phyloP scores from a whole-genome alignment of 2,888 invertebrate species.

The Xylota segnis region DNA sequence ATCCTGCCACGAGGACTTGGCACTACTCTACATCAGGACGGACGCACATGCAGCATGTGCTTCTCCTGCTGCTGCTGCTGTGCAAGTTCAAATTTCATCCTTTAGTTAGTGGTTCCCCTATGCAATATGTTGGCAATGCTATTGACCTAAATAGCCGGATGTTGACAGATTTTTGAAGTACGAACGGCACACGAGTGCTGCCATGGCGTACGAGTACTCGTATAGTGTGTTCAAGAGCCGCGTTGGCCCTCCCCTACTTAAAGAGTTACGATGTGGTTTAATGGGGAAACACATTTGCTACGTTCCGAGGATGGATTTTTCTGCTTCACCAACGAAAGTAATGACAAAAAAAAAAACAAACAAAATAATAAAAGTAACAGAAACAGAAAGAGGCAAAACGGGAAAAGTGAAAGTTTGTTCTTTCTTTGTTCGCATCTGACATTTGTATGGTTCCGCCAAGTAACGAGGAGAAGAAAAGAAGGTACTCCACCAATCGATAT shows the following conservation, averaged over 20 bases:
- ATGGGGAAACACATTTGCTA: constrained; percentile 35
- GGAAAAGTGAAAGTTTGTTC: constrained; percentile 60
- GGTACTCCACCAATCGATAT: constrained; percentile 25
- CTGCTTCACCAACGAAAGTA: constrained; percentile 27
- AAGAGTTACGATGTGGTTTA: constrained; percentile 15
- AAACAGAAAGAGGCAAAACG: constrained; percentile 27
- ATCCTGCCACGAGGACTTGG: constrained; percentile 18
- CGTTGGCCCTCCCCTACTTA: neutral
- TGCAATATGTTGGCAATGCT: constrained; percentile 63
- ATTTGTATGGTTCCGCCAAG: constrained; percentile 6
- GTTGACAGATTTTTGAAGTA: constrained; percentile 70
- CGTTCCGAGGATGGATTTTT: constrained; percentile 12
- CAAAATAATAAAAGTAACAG: neutral
- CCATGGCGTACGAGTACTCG: neutral
- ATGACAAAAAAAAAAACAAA: constrained; percentile 10
- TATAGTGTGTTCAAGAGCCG: neutral
- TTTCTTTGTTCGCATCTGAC: constrained; percentile 17
- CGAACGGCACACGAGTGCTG: constrained; percentile 21
- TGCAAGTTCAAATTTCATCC: constrained; percentile 64
- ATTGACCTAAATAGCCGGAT: constrained; percentile 74
- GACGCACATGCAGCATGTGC: constrained; percentile 32
- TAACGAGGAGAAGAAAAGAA: constrained; percentile 8
- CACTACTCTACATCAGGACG: constrained; percentile 1
- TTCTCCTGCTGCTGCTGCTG: neutral
- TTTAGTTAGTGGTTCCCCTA: constrained; percentile 29